Percentiles rank a stretch among this genome's conserved stretches.
Evolutionary conservation across 2,113 vertebrate genomes (phyloP).

Genomic region (Gobio gobio): DNA sequence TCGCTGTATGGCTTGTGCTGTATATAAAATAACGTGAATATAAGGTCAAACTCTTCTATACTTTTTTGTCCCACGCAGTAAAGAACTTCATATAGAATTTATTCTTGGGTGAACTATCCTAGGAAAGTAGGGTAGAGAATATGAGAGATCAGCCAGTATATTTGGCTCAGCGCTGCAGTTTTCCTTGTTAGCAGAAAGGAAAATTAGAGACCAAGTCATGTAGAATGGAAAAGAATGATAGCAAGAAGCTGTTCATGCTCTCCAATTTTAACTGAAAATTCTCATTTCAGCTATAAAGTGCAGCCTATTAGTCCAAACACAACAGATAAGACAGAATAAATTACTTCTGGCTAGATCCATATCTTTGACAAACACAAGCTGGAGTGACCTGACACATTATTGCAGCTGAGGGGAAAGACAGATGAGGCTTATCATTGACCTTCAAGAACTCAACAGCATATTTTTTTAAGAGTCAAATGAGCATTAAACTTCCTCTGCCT

Average conservation of each 20-base stretch:
- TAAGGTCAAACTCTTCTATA: not conserved
- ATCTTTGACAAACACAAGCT: slow-evolving; percentile 18
- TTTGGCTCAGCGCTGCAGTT: not conserved
- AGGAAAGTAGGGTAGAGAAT: not conserved
- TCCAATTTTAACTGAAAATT: not conserved
- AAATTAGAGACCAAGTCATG: not conserved
- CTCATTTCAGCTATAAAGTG: not conserved
- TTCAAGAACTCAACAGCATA: not conserved
- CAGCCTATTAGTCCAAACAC: not conserved
- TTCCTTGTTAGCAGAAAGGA: not conserved
- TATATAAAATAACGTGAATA: not conserved
- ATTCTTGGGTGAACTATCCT: not conserved
- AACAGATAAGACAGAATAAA: not conserved
- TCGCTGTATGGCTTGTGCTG: not conserved
- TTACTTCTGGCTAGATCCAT: not conserved
- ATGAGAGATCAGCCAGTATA: not conserved
- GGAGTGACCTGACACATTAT: not conserved
- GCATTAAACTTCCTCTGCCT: not conserved
- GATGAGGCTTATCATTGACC: not conserved
- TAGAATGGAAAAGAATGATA: not conserved
- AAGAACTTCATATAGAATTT: not conserved
- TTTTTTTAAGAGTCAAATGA: not conserved
- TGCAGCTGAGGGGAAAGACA: not conserved
- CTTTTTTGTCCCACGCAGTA: not conserved
- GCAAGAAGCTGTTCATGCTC: not conserved